Evolutionary conservation across 1,140 invertebrate species (phyloP), one percentile per base, ranked within the genome.

Genomic region (Coelopa frigida): DNA sequence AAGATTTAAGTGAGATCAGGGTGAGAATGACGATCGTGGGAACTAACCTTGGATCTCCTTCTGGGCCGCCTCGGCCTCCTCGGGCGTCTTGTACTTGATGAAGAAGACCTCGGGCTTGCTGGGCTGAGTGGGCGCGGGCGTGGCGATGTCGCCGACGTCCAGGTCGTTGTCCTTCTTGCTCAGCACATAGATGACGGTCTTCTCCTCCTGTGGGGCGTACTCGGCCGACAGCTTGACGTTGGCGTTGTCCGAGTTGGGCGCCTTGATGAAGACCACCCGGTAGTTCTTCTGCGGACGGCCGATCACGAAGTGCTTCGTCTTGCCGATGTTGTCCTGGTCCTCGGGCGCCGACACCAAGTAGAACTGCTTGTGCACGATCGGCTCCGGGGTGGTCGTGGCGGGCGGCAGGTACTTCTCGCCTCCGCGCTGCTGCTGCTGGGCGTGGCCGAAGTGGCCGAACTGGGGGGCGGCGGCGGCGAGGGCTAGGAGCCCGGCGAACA

Each of bases 221-320:
- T 84, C 75, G n/a, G 75, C 72, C 32, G 84, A 83, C 77, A 71
- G 29, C 69, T 74, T 41, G 72, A 79, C 1, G 0, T 79, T 79
- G 42, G 78, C 78, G 31, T 79, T 78, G 50, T 75, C 73, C 5
- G 78, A 73, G 22, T 78, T 76, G 21, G 85, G 85, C 22, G 85
- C 83, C 68, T 86, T 85, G 62, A 89, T 87, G 76, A 88, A 87
- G 56, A 90, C 86, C 51, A 89, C 87, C 58, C 86, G 85, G 74
- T 87, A 87, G 66, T 87, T 84, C 52, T 85, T 84, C 58, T 84
- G 80, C 31, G 83, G 71, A 8, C 76, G 73, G 8, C 51, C 46
- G 23, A 52, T 45, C 11, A 48, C 23, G 12, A 49, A 31, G 39
- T 49, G 46, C 12, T 52, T 52, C 4, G 37, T 38, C 21, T 39